A percentile compares a stretch with the other conserved stretches of the same genome.
Conservation (phyloP, 2,113 vertebrate genomes). For the Crotalus viridis region DNA sequence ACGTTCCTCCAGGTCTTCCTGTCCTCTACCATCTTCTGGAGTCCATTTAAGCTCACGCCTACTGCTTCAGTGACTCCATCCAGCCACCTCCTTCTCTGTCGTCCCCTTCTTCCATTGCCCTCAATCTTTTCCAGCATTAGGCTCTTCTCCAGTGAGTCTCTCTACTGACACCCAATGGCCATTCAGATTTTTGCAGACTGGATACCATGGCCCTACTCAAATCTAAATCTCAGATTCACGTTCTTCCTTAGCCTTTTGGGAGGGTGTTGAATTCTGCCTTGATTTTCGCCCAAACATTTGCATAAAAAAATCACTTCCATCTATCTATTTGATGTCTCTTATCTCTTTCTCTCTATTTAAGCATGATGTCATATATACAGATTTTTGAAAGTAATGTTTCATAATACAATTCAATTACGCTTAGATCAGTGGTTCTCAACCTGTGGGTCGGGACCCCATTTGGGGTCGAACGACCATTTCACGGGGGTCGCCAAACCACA, state of each 20-base stretch:
- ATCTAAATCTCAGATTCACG: not conserved
- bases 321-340: no score
- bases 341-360: not conserved
- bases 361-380: not conserved
- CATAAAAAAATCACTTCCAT: not conserved
- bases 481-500: no score
- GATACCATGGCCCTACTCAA: not conserved
- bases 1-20: no score
- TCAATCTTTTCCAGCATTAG: no score
- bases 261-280: not conserved
- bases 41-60: no score
- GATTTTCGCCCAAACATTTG: not conserved
- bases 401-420: not conserved
- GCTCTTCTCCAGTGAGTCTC: not conserved
- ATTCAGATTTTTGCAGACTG: not conserved
- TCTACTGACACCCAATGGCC: not conserved
- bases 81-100: no score
- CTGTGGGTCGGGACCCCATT: no score
- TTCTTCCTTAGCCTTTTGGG: not conserved
- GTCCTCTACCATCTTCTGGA: no score
- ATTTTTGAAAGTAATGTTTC: not conserved
- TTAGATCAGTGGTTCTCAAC: not conserved
- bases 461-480: no score
- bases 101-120: no score
- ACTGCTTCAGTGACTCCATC: no score